These are phyloP conservation scores for Agapornis canus DNA, from an alignment of 2,797 vertebrate species.

Conservation along the genomic window DNA sequence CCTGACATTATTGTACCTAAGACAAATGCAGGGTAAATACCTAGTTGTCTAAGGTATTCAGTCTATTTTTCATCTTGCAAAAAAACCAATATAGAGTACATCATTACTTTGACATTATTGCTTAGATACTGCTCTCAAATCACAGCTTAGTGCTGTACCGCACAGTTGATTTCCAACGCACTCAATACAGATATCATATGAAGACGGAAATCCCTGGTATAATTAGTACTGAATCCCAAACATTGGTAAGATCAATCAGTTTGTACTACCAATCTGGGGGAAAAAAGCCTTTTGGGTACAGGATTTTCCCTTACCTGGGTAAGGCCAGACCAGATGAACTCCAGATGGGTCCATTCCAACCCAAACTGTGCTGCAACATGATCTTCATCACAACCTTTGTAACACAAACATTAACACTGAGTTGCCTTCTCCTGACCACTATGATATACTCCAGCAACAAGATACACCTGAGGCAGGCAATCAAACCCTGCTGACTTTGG, in stretches of 20 bases:
- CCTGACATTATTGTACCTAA: not conserved
- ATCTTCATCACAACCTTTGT: fast-evolving
- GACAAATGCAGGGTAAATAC: not conserved
- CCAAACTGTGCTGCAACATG: fast-evolving
- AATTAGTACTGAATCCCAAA: not conserved
- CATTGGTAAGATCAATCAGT: not conserved
- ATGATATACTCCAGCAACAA: not conserved
- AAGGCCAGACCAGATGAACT: not conserved
- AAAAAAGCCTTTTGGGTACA: not conserved
- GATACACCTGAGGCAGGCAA: not conserved
- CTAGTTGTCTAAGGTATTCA: not conserved
- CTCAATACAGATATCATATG: fast-evolving
- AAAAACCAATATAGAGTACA: fast-evolving
- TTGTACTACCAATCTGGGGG: not conserved
- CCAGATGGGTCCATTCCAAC: fast-evolving
- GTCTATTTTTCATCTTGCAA: not conserved
- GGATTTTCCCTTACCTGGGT: not conserved
- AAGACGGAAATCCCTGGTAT: not conserved
- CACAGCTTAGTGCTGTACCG: not conserved
- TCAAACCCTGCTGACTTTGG: not conserved
- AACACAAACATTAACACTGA: not conserved
- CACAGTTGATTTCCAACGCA: fast-evolving
- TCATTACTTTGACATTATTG: not conserved
- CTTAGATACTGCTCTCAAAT: not conserved
- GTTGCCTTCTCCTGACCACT: not conserved